These are phyloP conservation scores for Corythucha ciliata DNA, from an alignment of 2,888 invertebrate species.

Conservation along the genomic window DNA sequence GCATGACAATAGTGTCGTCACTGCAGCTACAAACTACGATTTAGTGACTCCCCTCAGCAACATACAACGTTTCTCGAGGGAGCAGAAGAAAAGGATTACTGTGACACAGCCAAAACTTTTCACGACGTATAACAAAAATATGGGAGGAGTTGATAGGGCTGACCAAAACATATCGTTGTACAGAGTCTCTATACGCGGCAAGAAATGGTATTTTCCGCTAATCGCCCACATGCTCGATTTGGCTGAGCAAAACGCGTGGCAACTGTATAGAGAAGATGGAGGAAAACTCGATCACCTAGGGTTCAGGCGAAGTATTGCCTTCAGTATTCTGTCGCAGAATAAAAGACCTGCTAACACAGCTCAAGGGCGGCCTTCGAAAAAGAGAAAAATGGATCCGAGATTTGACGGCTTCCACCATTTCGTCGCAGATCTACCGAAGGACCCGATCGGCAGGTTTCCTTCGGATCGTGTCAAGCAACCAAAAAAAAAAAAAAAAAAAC, in stretches of 20 bases:
- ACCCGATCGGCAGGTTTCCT: too few species aligned
- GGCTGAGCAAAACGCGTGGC: conserved; percentile 37
- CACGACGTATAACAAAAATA: conserved; percentile 5
- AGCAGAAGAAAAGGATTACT: conserved; percentile 10
- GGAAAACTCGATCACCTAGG: conserved; percentile 32
- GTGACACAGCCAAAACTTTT: conserved; percentile 3
- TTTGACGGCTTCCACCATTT: too few species aligned
- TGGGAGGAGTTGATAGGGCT: conserved; percentile 20
- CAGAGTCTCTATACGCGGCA: conserved; percentile 34
- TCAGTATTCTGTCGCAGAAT: conserved; percentile 5
- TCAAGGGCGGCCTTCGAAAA: too few species aligned
- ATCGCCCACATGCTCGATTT: conserved; percentile 35
- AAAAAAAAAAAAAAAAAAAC: too few species aligned
- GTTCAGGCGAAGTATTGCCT: conserved; percentile 32
- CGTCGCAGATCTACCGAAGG: too few species aligned
- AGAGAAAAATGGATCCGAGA: too few species aligned
- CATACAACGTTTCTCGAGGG: conserved; percentile 13
- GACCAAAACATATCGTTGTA: conserved; percentile 30
- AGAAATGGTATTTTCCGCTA: conserved; percentile 34
- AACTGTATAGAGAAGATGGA: conserved; percentile 30
- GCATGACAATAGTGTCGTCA: conserved; percentile 24
- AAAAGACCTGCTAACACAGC: too few species aligned
- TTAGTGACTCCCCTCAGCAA: not conserved
- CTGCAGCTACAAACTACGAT: conserved; percentile 15
- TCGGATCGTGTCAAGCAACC: too few species aligned